A percentile compares a stretch with the other conserved stretches of the same genome.
phyloP scores from a whole-genome alignment of 2,797 vertebrate genomes.

The Molossus alvarezi region DNA sequence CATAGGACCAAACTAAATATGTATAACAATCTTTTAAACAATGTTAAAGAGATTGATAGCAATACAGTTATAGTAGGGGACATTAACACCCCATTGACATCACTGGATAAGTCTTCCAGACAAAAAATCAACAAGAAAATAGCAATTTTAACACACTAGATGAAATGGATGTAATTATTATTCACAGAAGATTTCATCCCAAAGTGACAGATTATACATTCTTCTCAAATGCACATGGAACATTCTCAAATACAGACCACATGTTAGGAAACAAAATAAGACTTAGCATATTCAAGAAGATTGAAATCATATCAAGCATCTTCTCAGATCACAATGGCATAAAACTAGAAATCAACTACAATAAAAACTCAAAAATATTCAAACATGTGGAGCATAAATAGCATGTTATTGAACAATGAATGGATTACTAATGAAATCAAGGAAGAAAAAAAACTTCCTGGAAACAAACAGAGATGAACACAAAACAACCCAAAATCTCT shows the following conservation, averaged over 20 bases:
- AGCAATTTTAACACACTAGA: neutral
- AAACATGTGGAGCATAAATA: neutral
- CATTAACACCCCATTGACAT: neutral
- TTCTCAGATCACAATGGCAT: neutral
- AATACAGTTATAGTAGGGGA: neutral
- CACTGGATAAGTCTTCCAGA: neutral
- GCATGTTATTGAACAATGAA: neutral
- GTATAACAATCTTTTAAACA: no score
- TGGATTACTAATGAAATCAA: neutral
- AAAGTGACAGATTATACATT: neutral
- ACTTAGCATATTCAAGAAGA: neutral
- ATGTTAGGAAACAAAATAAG: neutral
- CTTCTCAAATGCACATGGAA: neutral
- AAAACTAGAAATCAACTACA: neutral
- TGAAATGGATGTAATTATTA: neutral
- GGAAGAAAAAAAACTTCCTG: neutral
- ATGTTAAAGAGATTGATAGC: neutral
- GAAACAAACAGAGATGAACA: neutral
- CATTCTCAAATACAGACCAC: neutral
- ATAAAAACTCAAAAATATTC: neutral
- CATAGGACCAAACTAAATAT: no score
- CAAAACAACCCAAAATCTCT: neutral
- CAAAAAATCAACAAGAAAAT: neutral
- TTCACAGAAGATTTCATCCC: neutral
- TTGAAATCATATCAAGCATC: neutral